Evolutionary conservation across 2,888 invertebrate genomes (phyloP).

Genomic region (Erynnis tages): DNA sequence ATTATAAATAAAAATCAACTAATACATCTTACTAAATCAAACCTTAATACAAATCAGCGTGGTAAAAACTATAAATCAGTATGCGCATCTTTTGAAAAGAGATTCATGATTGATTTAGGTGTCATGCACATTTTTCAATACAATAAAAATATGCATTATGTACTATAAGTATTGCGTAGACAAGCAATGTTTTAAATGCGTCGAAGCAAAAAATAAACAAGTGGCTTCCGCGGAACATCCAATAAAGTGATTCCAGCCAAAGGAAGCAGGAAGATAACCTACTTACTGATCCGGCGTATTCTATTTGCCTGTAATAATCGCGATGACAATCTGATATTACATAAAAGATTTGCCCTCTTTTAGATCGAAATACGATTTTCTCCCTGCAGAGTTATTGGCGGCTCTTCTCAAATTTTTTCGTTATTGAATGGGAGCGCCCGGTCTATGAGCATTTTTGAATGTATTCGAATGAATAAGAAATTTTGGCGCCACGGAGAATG

Average conservation of each 20-base stretch:
- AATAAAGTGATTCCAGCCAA: conserved; percentile 75
- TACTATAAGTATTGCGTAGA: conserved; percentile 17
- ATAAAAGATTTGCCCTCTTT: conserved; percentile 81
- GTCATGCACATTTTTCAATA: neutral
- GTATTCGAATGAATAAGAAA: conserved; percentile 74
- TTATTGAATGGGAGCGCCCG: conserved; percentile 69
- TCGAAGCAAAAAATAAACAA: conserved; percentile 39
- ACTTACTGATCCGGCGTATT: conserved; percentile 80
- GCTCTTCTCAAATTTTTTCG: conserved; percentile 73
- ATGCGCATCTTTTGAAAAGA: too few relatives aligned
- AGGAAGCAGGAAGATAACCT: conserved; percentile 79
- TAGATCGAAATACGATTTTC: conserved; percentile 80
- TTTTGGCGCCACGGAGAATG: conserved; percentile 64
- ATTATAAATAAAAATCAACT: neutral
- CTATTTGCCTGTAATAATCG: conserved; percentile 82
- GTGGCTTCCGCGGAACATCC: conserved; percentile 56
- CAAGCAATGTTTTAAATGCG: conserved; percentile 36
- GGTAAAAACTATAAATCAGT: too few relatives aligned
- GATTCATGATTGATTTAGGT: too few relatives aligned
- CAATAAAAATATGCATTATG: conserved; percentile 7
- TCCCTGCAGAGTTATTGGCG: conserved; percentile 75
- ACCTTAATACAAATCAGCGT: too few relatives aligned
- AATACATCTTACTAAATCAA: too few relatives aligned
- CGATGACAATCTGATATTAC: conserved; percentile 82
- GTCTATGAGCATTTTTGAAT: conserved; percentile 72